Percentiles rank a stretch among this genome's conserved stretches.
These are phyloP conservation scores for Phyto melanocephala DNA, from an alignment of 2,888 invertebrate genomes.

Conservation along the genomic window DNA sequence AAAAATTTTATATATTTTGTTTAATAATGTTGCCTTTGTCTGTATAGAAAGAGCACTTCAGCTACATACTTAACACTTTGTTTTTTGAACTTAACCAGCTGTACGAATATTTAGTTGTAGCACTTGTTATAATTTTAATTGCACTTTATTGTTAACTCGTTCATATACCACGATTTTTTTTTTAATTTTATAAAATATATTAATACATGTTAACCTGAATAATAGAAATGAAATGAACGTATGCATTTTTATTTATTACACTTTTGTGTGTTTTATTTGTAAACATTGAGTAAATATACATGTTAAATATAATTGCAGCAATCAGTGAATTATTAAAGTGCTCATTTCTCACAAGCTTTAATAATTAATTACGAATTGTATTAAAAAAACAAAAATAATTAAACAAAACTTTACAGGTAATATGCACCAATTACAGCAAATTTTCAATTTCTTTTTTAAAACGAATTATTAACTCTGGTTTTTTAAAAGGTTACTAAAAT, in stretches of 20 bases:
- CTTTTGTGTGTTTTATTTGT: conserved; percentile 57
- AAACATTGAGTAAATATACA: conserved; percentile 70
- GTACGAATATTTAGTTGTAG: background rate
- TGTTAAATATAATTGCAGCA: conserved; percentile 72
- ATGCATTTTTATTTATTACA: conserved; percentile 21
- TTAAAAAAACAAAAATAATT: background rate
- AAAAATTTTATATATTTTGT: no score
- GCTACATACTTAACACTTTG: conserved; percentile 2
- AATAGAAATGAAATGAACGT: background rate
- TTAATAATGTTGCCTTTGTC: no score
- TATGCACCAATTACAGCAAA: no score
- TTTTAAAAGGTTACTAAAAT: no score
- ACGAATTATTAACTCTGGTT: no score
- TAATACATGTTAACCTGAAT: background rate
- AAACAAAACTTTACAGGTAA: no score
- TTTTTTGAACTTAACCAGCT: background rate
- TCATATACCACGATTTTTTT: background rate
- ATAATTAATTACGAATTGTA: background rate
- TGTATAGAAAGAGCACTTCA: conserved; percentile 5
- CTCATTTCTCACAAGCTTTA: background rate
- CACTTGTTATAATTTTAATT: background rate
- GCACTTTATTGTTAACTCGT: background rate
- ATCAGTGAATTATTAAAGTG: conserved; percentile 76
- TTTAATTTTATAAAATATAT: background rate
- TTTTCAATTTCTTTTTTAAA: no score